Evolutionary conservation across 2,797 vertebrate genomes (phyloP), one percentile per base, ranked within the genome.

Genomic region (Liparis tanakae): DNA sequence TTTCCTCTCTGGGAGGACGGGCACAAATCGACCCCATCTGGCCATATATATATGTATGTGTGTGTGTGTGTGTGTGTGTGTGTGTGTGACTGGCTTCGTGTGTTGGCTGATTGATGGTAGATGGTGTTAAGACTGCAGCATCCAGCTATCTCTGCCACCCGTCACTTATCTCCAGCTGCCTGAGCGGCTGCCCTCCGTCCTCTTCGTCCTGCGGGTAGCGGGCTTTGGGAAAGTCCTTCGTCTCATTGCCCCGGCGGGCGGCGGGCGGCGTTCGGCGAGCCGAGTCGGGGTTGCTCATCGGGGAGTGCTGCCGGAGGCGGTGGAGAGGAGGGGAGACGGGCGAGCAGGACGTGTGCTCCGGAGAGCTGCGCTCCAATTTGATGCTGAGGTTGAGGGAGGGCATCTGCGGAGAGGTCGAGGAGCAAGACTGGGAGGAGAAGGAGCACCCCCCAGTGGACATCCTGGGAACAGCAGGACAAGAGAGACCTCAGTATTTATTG

Each of bases 301-400:
- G 84, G 3, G 94, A 93, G 74, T 88, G 83, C 74, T 79, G 90
- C 72, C 79, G 74, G 60, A 91, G 78, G 72, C 93, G 85, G 73
- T 89, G 92, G 9, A 91, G 87, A 0, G 93, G 94, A 2, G 94
- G 93, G 57, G 91, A 86, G 74, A 90, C 77, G 0, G 95, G 85
- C 1, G 93, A 30, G 25, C 2, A 93, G 72, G 90, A 84, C 59
- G 93, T 94, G 74, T 95, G 94, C 30, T 94, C 95, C 0, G 97
- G 97, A 2, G 97, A 97, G 82, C 94, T 89, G 0, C 96, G 95
- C 90, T 98, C 97, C 0, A 96, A 96, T 82, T 98, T 99, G 94
- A 99, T 96, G 93, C 84, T 96, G 92, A 97, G 70, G 66, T 92
- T 86, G 30, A 94, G 91, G 63, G 90, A 93, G 34, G 92, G 82